Percentiles rank a stretch among this genome's conserved stretches.
Evolutionary conservation across 2,888 invertebrate species (phyloP).

Genomic region (Lasioglossum leucozonium): DNA sequence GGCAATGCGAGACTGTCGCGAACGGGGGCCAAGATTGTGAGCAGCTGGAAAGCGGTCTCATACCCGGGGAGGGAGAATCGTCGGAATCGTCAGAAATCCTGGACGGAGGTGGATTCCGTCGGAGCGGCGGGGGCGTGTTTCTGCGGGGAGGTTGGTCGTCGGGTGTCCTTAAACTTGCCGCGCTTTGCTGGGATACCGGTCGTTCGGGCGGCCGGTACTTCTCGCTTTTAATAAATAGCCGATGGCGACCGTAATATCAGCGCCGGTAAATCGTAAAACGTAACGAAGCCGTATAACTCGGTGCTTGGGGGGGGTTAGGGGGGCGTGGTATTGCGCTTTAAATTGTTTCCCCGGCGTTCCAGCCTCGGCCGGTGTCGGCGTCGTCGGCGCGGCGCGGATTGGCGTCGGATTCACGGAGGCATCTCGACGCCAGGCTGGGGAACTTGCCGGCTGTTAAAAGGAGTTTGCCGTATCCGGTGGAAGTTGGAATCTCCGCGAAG

Average conservation of each 20-base stretch:
- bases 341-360: constrained; percentile 49
- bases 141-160: neutral
- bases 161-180: constrained; percentile 10
- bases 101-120: neutral
- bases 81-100: neutral
- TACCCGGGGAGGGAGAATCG: neutral
- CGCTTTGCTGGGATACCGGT: neutral
- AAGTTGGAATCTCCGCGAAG: neutral
- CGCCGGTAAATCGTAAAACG: constrained; percentile 59
- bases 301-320: neutral
- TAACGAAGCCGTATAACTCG: constrained; percentile 58
- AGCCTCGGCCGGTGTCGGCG: neutral
- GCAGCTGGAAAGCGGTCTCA: neutral
- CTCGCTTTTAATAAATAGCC: constrained; percentile 60
- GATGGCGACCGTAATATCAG: constrained; percentile 55
- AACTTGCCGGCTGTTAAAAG: constrained; percentile 38
- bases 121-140: too few species aligned
- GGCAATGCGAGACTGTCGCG: neutral
- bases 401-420: constrained; percentile 7
- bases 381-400: neutral
- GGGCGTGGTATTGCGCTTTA: constrained; percentile 48
- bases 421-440: constrained; percentile 14
- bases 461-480: constrained; percentile 23
- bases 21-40: neutral
- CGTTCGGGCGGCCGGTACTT: constrained; percentile 23